phyloP scores from a whole-genome alignment of 1,140 invertebrate species.

The Drosophila obscura region DNA sequence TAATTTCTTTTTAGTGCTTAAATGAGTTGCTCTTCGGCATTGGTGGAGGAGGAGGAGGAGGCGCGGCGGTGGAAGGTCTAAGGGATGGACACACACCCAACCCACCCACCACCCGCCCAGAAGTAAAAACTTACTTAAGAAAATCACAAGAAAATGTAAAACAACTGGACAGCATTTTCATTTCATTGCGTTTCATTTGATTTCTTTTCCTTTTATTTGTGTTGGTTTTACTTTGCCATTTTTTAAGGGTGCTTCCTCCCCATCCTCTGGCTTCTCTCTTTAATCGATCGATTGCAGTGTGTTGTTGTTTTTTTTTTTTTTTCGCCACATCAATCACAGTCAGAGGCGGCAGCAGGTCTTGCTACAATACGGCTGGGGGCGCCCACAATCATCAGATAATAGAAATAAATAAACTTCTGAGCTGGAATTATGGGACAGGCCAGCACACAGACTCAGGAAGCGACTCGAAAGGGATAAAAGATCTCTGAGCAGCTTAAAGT shows the following conservation, averaged over 20 bases:
- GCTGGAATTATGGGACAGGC: constrained; percentile 38
- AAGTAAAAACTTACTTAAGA: constrained; percentile 77
- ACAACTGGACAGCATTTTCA: constrained; percentile 73
- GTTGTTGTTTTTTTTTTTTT: constrained; percentile 7
- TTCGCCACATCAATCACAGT: constrained; percentile 72
- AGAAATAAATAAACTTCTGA: constrained; percentile 55
- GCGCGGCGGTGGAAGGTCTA: neutral
- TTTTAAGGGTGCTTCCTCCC: constrained; percentile 43
- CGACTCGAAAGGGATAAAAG: constrained; percentile 2
- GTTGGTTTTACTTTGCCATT: constrained; percentile 46
- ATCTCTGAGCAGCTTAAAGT: constrained; percentile 19
- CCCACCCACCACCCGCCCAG: constrained; percentile 15
- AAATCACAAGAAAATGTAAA: constrained; percentile 77
- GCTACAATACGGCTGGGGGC: constrained; percentile 9
- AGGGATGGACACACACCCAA: neutral
- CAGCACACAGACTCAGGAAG: too few species aligned
- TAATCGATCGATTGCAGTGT: constrained; percentile 65
- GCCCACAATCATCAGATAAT: constrained; percentile 43
- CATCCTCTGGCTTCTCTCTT: constrained; percentile 40
- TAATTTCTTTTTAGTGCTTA: constrained; percentile 80
- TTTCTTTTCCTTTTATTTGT: constrained; percentile 55
- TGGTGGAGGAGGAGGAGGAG: constrained; percentile 9
- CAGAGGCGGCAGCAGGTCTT: constrained; percentile 41
- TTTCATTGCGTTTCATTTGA: constrained; percentile 50
- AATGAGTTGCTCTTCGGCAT: constrained; percentile 60